Evolutionary conservation across 2,888 invertebrate species (phyloP).

Genomic region (Lepidocyrtinus sp.): DNA sequence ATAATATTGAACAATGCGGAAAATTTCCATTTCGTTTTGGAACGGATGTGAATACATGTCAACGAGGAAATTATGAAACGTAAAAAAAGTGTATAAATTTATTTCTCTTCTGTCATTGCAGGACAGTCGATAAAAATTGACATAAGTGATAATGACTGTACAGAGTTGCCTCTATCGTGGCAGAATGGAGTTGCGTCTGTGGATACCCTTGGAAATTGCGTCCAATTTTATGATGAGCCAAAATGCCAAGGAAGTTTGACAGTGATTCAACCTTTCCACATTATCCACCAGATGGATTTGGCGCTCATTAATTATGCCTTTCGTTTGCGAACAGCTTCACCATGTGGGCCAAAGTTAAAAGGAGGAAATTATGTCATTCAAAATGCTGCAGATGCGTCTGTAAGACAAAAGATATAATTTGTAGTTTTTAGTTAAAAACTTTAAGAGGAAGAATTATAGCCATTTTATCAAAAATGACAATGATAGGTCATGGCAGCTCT

Average conservation of each 20-base stretch:
- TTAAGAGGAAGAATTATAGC: not conserved
- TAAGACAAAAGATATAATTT: constrained; percentile 27
- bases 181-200: constrained; percentile 47
- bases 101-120: constrained; percentile 6
- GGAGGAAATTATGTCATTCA: constrained; percentile 60
- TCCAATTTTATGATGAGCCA: constrained; percentile 62
- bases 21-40: not conserved
- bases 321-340: constrained; percentile 50
- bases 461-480: not conserved
- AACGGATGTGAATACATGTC: not conserved
- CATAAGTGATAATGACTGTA: constrained; percentile 61
- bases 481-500: constrained; percentile 53
- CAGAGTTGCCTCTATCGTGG: constrained; percentile 57
- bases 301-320: constrained; percentile 61
- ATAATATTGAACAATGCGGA: too few species aligned
- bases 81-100: not conserved
- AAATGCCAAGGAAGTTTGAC: constrained; percentile 60
- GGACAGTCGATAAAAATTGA: constrained; percentile 60
- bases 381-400: constrained; percentile 62
- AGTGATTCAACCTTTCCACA: constrained; percentile 62
- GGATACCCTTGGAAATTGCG: constrained; percentile 60
- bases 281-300: constrained; percentile 63
- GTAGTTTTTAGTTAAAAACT: not conserved
- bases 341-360: constrained; percentile 61
- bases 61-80: not conserved